Base-by-base conservation (phyloP, 2,113 vertebrate species). In the Elephas maximus region DNA sequence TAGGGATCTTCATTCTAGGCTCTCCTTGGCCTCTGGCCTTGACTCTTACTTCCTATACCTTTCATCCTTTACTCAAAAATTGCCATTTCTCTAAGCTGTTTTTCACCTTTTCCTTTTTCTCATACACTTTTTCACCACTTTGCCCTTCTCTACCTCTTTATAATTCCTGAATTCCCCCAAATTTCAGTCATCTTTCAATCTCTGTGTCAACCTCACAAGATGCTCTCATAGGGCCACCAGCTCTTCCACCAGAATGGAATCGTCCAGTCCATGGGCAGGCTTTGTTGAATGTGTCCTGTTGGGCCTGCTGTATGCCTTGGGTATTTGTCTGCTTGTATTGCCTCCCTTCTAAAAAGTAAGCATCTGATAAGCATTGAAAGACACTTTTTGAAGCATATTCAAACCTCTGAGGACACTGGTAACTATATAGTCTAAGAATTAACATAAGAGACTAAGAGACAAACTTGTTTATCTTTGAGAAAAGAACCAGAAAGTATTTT, bases 11-110 rank as follows among this genome's bases (percentile, higher is more conserved):
- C 69, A 51, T 87, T 87, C 83, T 37, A 69, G 62, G 12, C 6
- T 87, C 44, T 65, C 88, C 60, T 48, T 11, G 26, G 23, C 30
- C 53, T 48, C 28, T 89, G 24, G 30, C 12, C 26, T 91, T 80
- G 44, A 79, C 67, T 80, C 30, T 63, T 62, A 37, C 10, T 18
- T 69, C 30, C n/a, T 81, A 21, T 37, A 41, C 5, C 20, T 80
- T 33, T 65, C 24, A 60, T 73, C 92, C 63, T 86, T 94, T 79
- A 65, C 63, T 90, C 45, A 78, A 73, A 86, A 80, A 11, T 44
- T 44, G 1, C 2, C 11, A 17, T 85, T 95, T 80, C 17, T 73
- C 14, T 77, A 62, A 53, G 33, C 9, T 18, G n/a, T 41, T 86
- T 96, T 67, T 41, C 45, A 10, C 69, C 6, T n/a, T 77, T 80